Base-by-base conservation (phyloP, 2,797 vertebrate species). In the Gallirallus australis region DNA sequence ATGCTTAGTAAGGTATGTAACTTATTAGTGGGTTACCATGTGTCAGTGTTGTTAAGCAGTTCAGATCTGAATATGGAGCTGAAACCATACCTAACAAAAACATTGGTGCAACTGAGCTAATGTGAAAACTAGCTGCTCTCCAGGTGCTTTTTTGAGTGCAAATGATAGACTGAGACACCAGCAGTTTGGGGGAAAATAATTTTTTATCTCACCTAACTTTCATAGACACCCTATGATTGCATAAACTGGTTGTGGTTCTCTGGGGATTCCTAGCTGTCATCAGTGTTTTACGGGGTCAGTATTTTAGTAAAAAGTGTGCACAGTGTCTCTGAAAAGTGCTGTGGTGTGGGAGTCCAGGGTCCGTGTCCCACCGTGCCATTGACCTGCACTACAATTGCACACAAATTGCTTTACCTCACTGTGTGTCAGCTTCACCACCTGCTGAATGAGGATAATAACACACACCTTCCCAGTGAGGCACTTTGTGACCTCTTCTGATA, bases 401-500 rank as follows among this genome's bases (percentile, higher is more conserved):
- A 28, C 30, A 59, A 11, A 64, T 11, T 77, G 20, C 52, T 83
- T 30, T 52, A 48, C n/a, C 31, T 52, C 2, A 0, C 2, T n/a
- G 31, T 6, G 50, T 30, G 15, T 39, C 73, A 57, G 16, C 52
- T 25, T 56, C 77, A 42, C 20, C 30, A 50, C 35, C 72, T 64
- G 48, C 57, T 63, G 40, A 39, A 39, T 21, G 42, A 50, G 68
- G 63, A 13, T 6, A 18, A 15, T 3, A 72, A 37, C 30, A 15
- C 12, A 3, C 47, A 25, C 28, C 39, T 71, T 17, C 48, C 72
- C 33, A 31, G 3, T 7, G 11, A 11, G 2, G 1, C 0, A 3
- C 25, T 65, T 37, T 21, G 27, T 54, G 52, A 77, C 30, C 33
- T 61, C 60, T 33, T 5, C 0, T 12, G 50, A 7, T 27, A 5